Percentiles rank a stretch among this genome's conserved stretches.
Evolutionary conservation across 2,113 vertebrate species (phyloP).

Genomic region (Hiodon tergisus): DNA sequence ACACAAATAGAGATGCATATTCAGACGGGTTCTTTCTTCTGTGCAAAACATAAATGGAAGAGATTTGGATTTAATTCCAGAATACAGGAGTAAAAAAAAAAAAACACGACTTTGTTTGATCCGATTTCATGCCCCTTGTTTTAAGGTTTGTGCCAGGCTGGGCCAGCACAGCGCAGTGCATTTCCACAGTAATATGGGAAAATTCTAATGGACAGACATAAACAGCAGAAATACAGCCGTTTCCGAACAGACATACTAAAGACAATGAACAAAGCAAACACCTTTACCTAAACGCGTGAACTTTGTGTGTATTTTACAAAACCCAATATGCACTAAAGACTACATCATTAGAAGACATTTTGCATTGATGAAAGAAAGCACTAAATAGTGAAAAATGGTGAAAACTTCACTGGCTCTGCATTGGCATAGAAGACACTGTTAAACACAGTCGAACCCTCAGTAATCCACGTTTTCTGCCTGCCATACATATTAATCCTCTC

Average conservation of each 20-base stretch:
- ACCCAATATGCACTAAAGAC: no score
- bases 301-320: no score
- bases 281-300: no score
- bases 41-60: slow-evolving; percentile 9
- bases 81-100: no score
- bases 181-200: not conserved
- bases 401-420: not conserved
- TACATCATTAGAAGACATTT: slow-evolving; percentile 1
- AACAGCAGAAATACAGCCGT: not conserved
- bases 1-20: not conserved
- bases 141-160: not conserved
- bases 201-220: not conserved
- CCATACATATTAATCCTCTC: not conserved
- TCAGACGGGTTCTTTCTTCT: slow-evolving; percentile 2
- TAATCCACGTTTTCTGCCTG: not conserved
- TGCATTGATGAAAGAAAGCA: not conserved
- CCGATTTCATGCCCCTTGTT: not conserved
- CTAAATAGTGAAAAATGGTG: not conserved
- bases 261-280: no score
- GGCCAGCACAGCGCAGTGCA: not conserved
- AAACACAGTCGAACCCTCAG: not conserved
- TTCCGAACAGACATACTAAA: not conserved
- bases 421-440: slow-evolving; percentile 9
- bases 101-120: not conserved
- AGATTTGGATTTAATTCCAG: not conserved